Base-by-base conservation (phyloP, 2,797 vertebrate species). In the Muraenolepis orangiensis region DNA sequence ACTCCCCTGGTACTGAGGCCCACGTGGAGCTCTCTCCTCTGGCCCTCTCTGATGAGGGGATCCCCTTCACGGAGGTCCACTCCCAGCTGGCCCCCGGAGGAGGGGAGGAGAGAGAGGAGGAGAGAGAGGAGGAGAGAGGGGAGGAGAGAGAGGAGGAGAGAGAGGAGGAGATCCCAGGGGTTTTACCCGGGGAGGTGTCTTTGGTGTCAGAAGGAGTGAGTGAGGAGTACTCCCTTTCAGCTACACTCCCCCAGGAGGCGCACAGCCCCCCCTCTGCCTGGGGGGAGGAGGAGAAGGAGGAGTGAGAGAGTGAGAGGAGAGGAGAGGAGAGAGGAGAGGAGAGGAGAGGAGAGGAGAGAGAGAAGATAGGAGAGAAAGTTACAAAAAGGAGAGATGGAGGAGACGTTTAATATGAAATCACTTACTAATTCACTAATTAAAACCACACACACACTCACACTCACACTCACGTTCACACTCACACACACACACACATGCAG, bases 1-100 rank as follows among this genome's bases (percentile, higher is more conserved):
- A 78, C 23, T 69, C 71, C 0, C 30, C 86, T n/a, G 31, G 29
- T 1, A 28, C 78, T 0, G 80, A 88, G n/a, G 85, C 81, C 2
- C 71, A 91, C 0, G 32, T 91, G 26, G 94, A 95, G 83, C 84
- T 93, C 28, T 91, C 85, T 11, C 86, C 91, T 0, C 77, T 90
- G 26, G 90, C 87, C 42, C 73, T 72, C 0, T 31, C 80, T 0
- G 86, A 91, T 57, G 92, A 93, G 29, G 93, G 93, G 0, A 16
- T 78, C 40, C 84, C 94, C 0, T 91, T 95, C 0, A 81, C 89
- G 0, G 91, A 95, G 80, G 91, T 91, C 51, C 93, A 94, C 3
- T 90, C 94, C 0, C 91, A 95, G 40, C 79, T 92, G 91, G 38
- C 81, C 92, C 70, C 85, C 0, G 14, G 26, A 20, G 18, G 7